Conservation (phyloP, 30 jellyfish, hydroid and myxozoan species). For the Clytia hemisphaerica region DNA sequence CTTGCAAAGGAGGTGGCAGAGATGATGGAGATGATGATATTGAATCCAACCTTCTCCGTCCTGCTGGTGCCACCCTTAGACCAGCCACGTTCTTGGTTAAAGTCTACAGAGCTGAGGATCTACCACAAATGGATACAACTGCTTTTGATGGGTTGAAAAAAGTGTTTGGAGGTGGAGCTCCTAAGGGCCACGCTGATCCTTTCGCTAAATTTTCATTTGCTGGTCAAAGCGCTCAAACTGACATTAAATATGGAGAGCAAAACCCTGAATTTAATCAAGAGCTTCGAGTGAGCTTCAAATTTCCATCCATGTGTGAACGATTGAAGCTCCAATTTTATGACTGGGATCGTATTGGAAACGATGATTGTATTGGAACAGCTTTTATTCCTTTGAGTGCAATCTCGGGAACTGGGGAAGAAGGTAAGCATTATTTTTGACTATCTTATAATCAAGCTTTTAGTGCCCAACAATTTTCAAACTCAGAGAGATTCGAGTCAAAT, state of each 20-base stretch:
- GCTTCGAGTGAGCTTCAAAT: conserved; percentile 78
- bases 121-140: conserved; percentile 93
- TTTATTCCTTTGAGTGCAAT: conserved; percentile 66
- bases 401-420: conserved; percentile 90
- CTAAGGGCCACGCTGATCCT: conserved; percentile 73
- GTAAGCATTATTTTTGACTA: too few relatives aligned
- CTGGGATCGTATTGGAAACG: conserved; percentile 93
- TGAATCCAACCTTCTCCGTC: conserved; percentile 77
- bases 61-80: conserved; percentile 81
- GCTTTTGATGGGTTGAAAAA: conserved; percentile 74
- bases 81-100: conserved; percentile 94
- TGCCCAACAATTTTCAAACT: too few relatives aligned
- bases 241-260: conserved; percentile 43
- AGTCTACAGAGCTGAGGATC: conserved; percentile 77
- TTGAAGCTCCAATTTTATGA: conserved; percentile 73
- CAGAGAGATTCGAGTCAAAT: too few relatives aligned
- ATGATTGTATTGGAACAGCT: conserved; percentile 87
- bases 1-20: conserved; percentile 15
- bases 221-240: conserved; percentile 82
- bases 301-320: conserved; percentile 93
- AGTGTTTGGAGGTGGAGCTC: conserved; percentile 51
- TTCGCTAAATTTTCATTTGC: conserved; percentile 69
- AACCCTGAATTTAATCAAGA: conserved; percentile 92
- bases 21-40: conserved; percentile 69
- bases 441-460: too few relatives aligned